Evolutionary conservation across 2,113 vertebrate species (phyloP), one percentile per base, ranked within the genome.

Genomic region (Amazona guildingii): DNA sequence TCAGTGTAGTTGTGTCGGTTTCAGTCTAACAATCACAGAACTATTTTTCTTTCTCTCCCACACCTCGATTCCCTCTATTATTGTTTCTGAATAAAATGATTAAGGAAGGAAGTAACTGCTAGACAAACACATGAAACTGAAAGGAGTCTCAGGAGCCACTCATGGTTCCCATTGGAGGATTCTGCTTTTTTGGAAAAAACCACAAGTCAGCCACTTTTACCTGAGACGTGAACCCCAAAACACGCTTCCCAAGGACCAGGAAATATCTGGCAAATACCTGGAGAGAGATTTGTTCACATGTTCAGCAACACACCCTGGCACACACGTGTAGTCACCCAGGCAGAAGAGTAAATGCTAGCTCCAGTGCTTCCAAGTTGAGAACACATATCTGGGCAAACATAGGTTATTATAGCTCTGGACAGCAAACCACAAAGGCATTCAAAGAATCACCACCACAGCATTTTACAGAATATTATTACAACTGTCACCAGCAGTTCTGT

Each of bases 401-500:
- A 94, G 95, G 86, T 94, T 95, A 90, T 95, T 96, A 90, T 96
- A 96, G 94, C 92, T 97, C 84, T 94, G 96, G 95, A 92, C 88
- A 96, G 88, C 66, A 92, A 97, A 95, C 96, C 96, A 87, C 96
- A 96, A 73, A 95, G 96, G 94, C 94, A 96, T 97, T 96, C 90
- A 94, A 96, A 95, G 92, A 96, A 97, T 97, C 95, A 97, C 76
- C 83, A 96, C 95, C 96, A 90, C 96, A 96, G 86, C 79, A 80
- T 96, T 96, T 92, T 93, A 49, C 83, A 95, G 93, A 97, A 95
- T 84, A 94, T 97, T 97, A 95, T 96, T 97, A 95, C 92, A 94
- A 94, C 92, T 95, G 94, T 86, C 95, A 97, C 95, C 88, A 97
- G 73, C 66, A 95, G 92, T 86, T 94, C 93, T 95, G 75, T 96